Evolutionary conservation across 2,113 vertebrate genomes (phyloP).

Genomic region (Lethenteron reissneri): DNA sequence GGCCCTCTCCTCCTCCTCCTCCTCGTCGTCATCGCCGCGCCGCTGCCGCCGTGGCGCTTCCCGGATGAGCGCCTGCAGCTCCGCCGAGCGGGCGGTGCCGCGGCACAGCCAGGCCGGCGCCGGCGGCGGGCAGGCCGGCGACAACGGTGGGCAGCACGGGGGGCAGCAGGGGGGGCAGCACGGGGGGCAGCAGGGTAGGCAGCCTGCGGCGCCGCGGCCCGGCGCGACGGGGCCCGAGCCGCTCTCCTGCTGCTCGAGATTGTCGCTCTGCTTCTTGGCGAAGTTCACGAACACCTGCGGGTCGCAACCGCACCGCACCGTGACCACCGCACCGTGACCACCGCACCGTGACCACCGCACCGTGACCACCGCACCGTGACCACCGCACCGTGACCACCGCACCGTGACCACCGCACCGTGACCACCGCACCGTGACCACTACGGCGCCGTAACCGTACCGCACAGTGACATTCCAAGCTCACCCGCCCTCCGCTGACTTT

Average conservation of each 20-base stretch:
- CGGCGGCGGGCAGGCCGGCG: conserved; percentile 4
- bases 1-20: no score
- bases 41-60: conserved; percentile 17
- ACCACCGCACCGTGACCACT: no score
- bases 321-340: background rate
- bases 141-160: background rate
- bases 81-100: conserved; percentile 29
- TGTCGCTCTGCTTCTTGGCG: conserved; percentile 89
- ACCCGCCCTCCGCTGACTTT: background rate
- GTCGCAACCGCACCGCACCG: background rate
- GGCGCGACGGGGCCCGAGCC: conserved; percentile 23
- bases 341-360: no score
- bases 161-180: background rate
- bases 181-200: conserved; percentile 39
- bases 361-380: no score
- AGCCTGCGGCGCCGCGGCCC: conserved; percentile 40
- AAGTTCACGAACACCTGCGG: conserved; percentile 84
- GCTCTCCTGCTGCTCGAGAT: conserved; percentile 53
- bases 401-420: no score
- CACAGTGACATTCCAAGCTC: background rate
- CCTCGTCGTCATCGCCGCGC: no score
- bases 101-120: background rate
- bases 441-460: background rate
- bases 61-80: conserved; percentile 43
- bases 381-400: no score